Base-by-base conservation (phyloP, 2,888 invertebrate species). In the Polydesmus complanatus region DNA sequence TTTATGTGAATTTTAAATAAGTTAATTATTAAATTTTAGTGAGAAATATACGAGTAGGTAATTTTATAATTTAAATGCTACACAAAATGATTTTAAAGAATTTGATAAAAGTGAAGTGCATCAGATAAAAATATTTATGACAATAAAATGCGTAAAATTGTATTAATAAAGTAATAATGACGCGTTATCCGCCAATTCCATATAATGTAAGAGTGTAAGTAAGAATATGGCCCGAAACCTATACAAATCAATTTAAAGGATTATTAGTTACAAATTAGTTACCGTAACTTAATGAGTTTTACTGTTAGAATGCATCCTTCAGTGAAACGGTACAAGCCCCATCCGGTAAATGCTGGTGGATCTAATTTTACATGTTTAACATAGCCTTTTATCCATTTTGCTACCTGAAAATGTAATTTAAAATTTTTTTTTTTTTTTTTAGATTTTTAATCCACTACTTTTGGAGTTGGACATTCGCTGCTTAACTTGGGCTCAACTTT, bases 261-360 rank as follows among this genome's bases (percentile, higher is more conserved):
- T n/a, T n/a, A n/a, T n/a, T n/a, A n/a, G n/a, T n/a, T n/a, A n/a
- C n/a, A n/a, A n/a, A n/a, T n/a, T n/a, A n/a, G n/a, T n/a, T n/a
- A n/a, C n/a, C n/a, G n/a, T n/a, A n/a, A n/a, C n/a, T n/a, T n/a
- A n/a, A n/a, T n/a, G n/a, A n/a, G n/a, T n/a, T n/a, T n/a, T 8
- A 56, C 56, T 1, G 56, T 56, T 14, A 56, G 49, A 48, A 56
- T 56, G n/a, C 56, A 56, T 25, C 56, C 56, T 21, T 56, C 56
- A 37, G 27, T 47, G 21, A 56, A 48, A 23, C 25, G 37, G 56
- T 56, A 56, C 48, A 56, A 48, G 1, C 56, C 56, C 56, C 56
- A 56, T 8, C 56, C 56, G 3, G 56, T 56, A 23, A 56, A 23
- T 22, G 56, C 21, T n/a, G 56, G 56, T 47, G 56, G 56, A 48